phyloP scores from a whole-genome alignment of 2,113 vertebrate genomes.

The Oryzias curvinotus region DNA sequence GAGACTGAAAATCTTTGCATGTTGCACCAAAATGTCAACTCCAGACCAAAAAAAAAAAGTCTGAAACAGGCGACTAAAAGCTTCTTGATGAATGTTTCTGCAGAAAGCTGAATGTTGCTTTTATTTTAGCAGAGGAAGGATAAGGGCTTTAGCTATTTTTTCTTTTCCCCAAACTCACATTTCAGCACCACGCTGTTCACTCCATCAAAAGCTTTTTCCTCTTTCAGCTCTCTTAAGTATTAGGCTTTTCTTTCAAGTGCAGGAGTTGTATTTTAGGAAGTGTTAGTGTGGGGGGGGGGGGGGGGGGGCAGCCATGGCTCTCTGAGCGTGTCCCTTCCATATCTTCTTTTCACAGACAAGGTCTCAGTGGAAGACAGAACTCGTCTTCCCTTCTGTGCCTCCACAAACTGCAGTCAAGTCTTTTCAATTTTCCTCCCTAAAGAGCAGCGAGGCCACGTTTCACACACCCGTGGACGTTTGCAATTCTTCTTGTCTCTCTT shows the following conservation, averaged over 20 bases:
- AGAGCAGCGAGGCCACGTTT: constrained; percentile 64
- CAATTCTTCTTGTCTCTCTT: constrained; percentile 15
- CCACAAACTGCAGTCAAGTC: constrained; percentile 59
- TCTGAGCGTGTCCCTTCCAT: constrained; percentile 61
- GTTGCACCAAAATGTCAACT: too few relatives aligned
- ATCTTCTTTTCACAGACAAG: constrained; percentile 70
- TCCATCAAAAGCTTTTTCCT: constrained; percentile 43
- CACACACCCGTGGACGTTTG: constrained; percentile 50
- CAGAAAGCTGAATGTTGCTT: constrained; percentile 17
- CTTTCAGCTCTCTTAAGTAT: constrained; percentile 37
- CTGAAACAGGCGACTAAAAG: background rate
- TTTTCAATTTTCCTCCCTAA: constrained; percentile 66
- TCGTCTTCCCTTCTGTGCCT: constrained; percentile 56
- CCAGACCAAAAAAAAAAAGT: too few relatives aligned
- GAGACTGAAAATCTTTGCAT: too few relatives aligned
- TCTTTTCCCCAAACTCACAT: constrained; percentile 46
- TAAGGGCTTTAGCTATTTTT: constrained; percentile 50
- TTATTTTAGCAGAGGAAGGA: constrained; percentile 24
- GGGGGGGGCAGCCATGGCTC: constrained; percentile 52
- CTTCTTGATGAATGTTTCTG: background rate
- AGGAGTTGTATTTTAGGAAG: constrained; percentile 49
- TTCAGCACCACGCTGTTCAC: constrained; percentile 46
- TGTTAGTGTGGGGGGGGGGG: constrained; percentile 17
- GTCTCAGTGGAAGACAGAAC: constrained; percentile 70
- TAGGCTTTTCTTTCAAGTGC: constrained; percentile 40